Evolutionary conservation across 1,140 invertebrate genomes (phyloP).

Genomic region (Drosophila tsacasi): DNA sequence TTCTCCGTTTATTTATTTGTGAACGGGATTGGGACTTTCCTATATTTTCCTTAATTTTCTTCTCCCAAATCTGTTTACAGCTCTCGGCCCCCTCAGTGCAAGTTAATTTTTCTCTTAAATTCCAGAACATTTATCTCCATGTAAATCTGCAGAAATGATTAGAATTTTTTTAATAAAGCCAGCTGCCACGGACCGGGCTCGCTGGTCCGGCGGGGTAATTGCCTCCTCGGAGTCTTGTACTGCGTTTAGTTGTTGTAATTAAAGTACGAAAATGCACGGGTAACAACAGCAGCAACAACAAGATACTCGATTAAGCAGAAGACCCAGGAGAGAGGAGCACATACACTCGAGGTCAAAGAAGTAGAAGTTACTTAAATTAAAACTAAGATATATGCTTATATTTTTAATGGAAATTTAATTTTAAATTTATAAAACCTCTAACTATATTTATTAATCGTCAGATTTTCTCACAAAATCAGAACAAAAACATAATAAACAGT

Average conservation of each 20-base stretch:
- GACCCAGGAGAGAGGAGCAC: neutral
- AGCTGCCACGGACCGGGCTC: conserved; percentile 51
- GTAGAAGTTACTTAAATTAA: neutral
- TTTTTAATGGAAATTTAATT: too few species aligned
- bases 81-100: neutral
- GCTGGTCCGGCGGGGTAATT: conserved; percentile 59
- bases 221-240: conserved; percentile 52
- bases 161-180: conserved; percentile 79
- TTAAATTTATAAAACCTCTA: neutral
- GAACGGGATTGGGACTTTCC: neutral
- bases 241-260: conserved; percentile 75
- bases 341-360: neutral
- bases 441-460: neutral
- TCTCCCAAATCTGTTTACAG: neutral
- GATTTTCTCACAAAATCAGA: too few species aligned
- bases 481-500: too few species aligned
- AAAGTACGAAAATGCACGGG: conserved; percentile 76
- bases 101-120: conserved; percentile 20
- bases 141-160: conserved; percentile 66
- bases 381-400: neutral
- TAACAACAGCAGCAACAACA: conserved; percentile 42
- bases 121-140: conserved; percentile 53
- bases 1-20: neutral
- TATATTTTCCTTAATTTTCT: neutral
- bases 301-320: conserved; percentile 30